phyloP scores from a whole-genome alignment of 2,113 vertebrate genomes.

The Ciconia stormi region DNA sequence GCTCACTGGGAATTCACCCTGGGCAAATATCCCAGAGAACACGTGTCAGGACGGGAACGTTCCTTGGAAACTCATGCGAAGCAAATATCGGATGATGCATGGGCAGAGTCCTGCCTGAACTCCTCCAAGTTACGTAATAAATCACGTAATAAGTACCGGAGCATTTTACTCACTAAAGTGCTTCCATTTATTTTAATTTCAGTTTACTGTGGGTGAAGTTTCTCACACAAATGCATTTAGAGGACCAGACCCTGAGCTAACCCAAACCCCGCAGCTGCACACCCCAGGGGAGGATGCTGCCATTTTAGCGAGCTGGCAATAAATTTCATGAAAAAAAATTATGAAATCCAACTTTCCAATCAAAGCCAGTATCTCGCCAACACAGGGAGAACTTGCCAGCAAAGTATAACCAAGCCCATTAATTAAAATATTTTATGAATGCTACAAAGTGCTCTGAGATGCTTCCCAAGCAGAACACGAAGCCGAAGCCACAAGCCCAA shows the following conservation, averaged over 20 bases:
- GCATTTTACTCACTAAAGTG: background rate
- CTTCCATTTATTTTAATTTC: background rate
- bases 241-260: background rate
- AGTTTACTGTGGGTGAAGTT: background rate
- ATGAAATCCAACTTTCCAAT: background rate
- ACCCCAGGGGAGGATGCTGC: background rate
- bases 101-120: background rate
- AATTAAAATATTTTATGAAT: background rate
- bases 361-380: background rate
- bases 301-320: background rate
- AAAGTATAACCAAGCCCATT: background rate
- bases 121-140: background rate
- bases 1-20: background rate
- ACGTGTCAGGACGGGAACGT: background rate
- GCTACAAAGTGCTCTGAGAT: background rate
- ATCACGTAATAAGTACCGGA: background rate
- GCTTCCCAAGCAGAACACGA: fast-evolving
- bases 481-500: background rate
- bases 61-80: background rate
- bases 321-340: background rate
- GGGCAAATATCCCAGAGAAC: background rate
- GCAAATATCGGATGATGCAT: background rate
- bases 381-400: background rate
- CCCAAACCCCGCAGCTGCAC: background rate
- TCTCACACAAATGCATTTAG: background rate